Conservation (phyloP, 2,888 invertebrate genomes). For the Oithona nana region DNA sequence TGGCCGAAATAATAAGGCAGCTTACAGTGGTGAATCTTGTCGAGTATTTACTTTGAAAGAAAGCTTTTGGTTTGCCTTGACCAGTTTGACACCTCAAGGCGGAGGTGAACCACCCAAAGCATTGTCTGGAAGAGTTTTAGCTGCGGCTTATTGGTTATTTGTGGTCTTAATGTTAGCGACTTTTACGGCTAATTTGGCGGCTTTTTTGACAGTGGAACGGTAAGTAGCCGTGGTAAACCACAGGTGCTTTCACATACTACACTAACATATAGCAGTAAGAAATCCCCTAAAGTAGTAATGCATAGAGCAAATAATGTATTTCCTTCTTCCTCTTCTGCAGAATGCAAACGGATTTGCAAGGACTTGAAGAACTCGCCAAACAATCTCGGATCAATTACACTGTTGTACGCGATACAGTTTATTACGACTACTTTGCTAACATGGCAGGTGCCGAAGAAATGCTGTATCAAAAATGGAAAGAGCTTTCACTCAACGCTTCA, state of each 20-base stretch:
- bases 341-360: conserved; percentile 56
- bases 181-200: conserved; percentile 67
- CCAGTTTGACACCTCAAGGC: conserved; percentile 79
- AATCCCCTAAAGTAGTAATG: too few relatives aligned
- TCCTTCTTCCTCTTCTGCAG: too few relatives aligned
- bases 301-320: too few relatives aligned
- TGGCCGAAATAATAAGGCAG: conserved; percentile 50
- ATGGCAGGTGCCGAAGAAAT: conserved; percentile 82
- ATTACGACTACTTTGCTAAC: conserved; percentile 64
- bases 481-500: conserved; percentile 59
- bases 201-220: conserved; percentile 40
- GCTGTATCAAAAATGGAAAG: conserved; percentile 74
- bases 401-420: conserved; percentile 50
- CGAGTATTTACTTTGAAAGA: conserved; percentile 73
- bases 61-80: conserved; percentile 81
- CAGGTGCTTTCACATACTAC: too few relatives aligned
- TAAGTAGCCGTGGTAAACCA: not conserved
- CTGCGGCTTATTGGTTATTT: conserved; percentile 78
- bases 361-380: conserved; percentile 61
- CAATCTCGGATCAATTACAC: conserved; percentile 78
- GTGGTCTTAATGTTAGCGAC: conserved; percentile 79
- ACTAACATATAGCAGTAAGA: too few relatives aligned
- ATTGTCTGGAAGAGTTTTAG: conserved; percentile 58
- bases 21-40: conserved; percentile 30
- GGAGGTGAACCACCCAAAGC: conserved; percentile 50